Base-by-base conservation (phyloP, 2,797 vertebrate species). In the Anisognathus igniventris region DNA sequence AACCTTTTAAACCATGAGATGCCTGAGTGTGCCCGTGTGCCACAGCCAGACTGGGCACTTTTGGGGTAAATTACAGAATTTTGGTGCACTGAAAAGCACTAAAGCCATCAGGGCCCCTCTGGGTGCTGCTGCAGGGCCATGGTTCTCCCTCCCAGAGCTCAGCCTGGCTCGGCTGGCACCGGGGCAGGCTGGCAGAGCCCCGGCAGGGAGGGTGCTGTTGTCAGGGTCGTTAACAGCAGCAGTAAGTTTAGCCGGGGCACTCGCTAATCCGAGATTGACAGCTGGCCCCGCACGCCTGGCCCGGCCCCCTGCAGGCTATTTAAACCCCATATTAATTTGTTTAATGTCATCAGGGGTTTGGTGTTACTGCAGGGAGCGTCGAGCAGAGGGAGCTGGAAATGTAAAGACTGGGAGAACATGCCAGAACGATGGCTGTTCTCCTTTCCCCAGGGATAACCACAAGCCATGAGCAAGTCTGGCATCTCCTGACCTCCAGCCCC, bases 261-360 rank as follows among this genome's bases (percentile, higher is more conserved):
- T 93, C 39, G 11, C 87, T 95, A 91, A 95, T 88, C 94, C 54
- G 54, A 78, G 90, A 88, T 86, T 93, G 93, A 83, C 96, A 96
- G 93, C 92, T 90, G 89, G 89, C 51, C 85, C 86, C 56, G 6
- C 31, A 7, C 25, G 81, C 92, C 91, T 82, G 64, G 64, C 82
- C 33, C 53, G 39, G 67, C 74, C 94, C 86, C 86, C 93, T 14
- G 75, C 83, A 88, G 89, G 89, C 92, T 94, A 94, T 94, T 96
- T 95, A 95, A 95, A 93, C 94, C 89, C 48, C 3, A 71, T 83
- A 93, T 96, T 96, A 95, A 91, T 94, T 93, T 78, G 82, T 90
- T 93, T 93, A 95, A 92, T 96, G 96, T 96, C 94, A 95, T 48
- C 95, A 65, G 94, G 68, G 71, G 72, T 64, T 93, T 86, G 95